Conservation (phyloP, 2,113 vertebrate genomes). For the Athene cunicularia region DNA sequence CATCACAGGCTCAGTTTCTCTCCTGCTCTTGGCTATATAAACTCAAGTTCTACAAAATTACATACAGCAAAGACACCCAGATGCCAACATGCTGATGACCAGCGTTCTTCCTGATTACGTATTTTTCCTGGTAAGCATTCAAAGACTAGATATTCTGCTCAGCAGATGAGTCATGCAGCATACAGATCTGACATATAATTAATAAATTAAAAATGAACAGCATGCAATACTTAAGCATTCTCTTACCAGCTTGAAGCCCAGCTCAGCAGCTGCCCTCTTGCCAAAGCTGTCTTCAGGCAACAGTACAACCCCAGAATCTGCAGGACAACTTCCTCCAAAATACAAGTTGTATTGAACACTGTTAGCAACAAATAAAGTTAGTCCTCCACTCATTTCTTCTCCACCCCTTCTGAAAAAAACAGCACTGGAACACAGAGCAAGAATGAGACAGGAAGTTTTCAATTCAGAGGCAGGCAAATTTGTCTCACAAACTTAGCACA, state of each 20-base stretch:
- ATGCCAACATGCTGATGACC: fast-evolving
- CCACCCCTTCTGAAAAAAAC: not conserved
- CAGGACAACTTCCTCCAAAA: not conserved
- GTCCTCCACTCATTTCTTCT: not conserved
- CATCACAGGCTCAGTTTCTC: constrained; percentile 57
- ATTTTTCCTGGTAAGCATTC: not conserved
- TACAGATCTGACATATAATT: not conserved
- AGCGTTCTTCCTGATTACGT: not conserved
- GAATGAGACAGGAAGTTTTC: not conserved
- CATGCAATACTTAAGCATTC: not conserved
- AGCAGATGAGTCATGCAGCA: not conserved
- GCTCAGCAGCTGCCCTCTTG: not conserved
- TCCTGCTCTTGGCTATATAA: not conserved
- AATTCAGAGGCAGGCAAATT: not conserved
- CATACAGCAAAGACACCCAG: not conserved
- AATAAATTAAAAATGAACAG: not conserved
- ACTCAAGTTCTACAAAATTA: not conserved
- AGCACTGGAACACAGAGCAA: not conserved
- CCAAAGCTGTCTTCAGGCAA: not conserved
- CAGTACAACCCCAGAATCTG: not conserved
- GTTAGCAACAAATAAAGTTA: not conserved
- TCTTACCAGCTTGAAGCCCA: not conserved
- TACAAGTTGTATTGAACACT: not conserved
- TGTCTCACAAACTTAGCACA: not conserved
- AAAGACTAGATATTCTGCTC: not conserved